Evolutionary conservation across 2,888 invertebrate species (phyloP).

Genomic region (Rhagonycha lutea): DNA sequence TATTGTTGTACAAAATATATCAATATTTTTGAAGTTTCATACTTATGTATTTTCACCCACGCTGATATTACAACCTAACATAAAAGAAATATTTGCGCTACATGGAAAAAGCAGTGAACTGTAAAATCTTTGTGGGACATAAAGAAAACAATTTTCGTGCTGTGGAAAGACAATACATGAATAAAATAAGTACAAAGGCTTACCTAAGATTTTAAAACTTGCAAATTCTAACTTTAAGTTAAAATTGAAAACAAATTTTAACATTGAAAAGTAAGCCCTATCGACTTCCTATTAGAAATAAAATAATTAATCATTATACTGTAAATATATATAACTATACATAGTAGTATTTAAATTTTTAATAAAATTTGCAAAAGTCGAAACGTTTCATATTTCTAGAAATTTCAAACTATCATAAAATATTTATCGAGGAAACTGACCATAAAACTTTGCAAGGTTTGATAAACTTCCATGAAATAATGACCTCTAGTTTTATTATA

Average conservation of each 20-base stretch:
- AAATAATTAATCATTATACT: background rate
- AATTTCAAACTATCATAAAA: background rate
- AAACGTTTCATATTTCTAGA: background rate
- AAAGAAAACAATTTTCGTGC: constrained; percentile 6
- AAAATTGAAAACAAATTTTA: background rate
- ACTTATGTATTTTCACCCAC: background rate
- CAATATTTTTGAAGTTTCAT: background rate
- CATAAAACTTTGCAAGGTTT: background rate
- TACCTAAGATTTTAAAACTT: background rate
- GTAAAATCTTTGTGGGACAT: constrained; percentile 11
- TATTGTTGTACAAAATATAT: background rate
- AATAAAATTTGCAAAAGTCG: background rate
- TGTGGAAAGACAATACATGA: background rate
- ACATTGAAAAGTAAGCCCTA: background rate
- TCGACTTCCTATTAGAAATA: background rate
- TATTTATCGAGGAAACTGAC: background rate
- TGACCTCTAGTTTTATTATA: background rate
- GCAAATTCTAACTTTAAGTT: background rate
- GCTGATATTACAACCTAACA: background rate
- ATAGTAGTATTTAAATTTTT: too few relatives aligned
- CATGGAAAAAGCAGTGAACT: constrained; percentile 7
- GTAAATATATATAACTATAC: background rate
- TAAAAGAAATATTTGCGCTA: constrained; percentile 4
- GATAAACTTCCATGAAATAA: background rate
- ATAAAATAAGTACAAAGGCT: background rate